Base-by-base conservation (phyloP, 2,888 invertebrate species). In the Plebejus anna region DNA sequence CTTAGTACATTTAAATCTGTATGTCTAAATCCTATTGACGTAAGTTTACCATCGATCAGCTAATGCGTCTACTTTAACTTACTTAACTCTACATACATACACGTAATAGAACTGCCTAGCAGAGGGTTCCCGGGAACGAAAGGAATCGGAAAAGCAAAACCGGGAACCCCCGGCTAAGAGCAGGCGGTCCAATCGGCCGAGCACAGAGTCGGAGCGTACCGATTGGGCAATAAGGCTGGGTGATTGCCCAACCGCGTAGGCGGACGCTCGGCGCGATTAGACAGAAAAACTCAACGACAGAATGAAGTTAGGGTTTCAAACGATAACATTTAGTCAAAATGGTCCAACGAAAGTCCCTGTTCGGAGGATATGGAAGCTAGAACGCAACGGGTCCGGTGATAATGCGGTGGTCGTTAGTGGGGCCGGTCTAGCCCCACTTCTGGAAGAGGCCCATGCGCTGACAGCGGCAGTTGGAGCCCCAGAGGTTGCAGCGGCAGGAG, bases 391-490 rank as follows among this genome's bases (percentile, higher is more conserved):
- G 91, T 93, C 92, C 92, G 86, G 89, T 84, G 82, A 82, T 78
- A 84, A 85, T 82, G 91, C 91, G 81, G 82, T 82, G 86, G 90
- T 91, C 90, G 80, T 84, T 84, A 83, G 89, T 89, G 90, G 91
- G 90, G 88, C 83, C 81, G 86, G 75, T 80, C 86, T 94, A 96
- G 88, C 97, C 97, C 96, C 97, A 97, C 92, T 97, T 97, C 89
- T 97, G 97, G 95, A 97, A 97, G 86, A 97, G 95, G 79, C 98
- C 97, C 96, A 97, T 96, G 83, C 97, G 96, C 90, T 97, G 97
- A 90, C 97, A 98, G 84, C 96, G 95, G 90, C 97, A 97, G 94
- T 98, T 97, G 87, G 97, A 96, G 79, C 97, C 97, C 97, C 97
- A 98, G 76, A 97, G 94, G 90, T 97, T 97, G 95, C 97, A 98